Evolutionary conservation across 2,888 invertebrate genomes (phyloP).

Genomic region (Megalurothrips usitatus): DNA sequence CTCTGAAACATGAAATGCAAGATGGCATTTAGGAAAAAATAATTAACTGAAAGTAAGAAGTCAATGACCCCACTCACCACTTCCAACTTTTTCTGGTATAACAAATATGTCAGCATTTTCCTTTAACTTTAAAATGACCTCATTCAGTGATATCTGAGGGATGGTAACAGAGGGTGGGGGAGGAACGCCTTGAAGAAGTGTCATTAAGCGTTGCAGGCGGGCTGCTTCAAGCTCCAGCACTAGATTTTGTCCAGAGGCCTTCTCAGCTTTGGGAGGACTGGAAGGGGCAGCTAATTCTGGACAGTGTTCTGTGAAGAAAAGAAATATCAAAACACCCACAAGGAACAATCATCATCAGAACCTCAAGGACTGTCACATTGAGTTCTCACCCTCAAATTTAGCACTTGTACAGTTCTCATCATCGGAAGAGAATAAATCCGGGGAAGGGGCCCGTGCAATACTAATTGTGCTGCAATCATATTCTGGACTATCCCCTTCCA

Average conservation of each 20-base stretch:
- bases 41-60: too few species aligned
- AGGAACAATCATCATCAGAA: too few species aligned
- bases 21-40: neutral
- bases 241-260: neutral
- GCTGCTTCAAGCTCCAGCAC: neutral
- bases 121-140: neutral
- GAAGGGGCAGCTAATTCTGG: neutral
- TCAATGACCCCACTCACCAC: neutral
- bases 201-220: constrained; percentile 9
- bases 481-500: neutral
- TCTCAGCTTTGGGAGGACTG: neutral
- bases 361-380: too few species aligned
- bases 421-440: constrained; percentile 14
- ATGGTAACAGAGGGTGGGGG: constrained; percentile 29
- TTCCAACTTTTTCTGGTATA: neutral
- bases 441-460: neutral
- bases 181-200: constrained; percentile 29
- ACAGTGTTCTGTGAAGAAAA: neutral
- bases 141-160: neutral
- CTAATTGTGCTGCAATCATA: neutral
- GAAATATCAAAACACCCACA: too few species aligned
- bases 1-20: neutral
- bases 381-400: neutral
- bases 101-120: neutral
- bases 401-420: neutral